Percentiles rank a stretch among this genome's conserved stretches.
Evolutionary conservation across 2,113 vertebrate species (phyloP).

Genomic region (Apteryx owenii): DNA sequence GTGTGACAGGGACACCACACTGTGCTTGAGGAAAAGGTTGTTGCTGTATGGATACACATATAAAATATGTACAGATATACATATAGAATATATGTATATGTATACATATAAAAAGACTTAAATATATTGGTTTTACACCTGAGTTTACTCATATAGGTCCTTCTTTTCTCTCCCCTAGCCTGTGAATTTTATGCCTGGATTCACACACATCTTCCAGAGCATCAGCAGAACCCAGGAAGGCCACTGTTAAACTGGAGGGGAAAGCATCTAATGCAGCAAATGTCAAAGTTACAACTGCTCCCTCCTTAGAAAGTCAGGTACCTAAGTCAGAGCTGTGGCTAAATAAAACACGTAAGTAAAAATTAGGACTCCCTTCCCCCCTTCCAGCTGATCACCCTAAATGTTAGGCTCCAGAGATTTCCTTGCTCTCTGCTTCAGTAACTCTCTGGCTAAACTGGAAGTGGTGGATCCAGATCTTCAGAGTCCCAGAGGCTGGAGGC

Average conservation of each 20-base stretch:
- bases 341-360: neutral
- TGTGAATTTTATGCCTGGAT: rapidly evolving
- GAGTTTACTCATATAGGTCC: neutral
- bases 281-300: neutral
- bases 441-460: neutral
- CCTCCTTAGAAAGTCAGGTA: neutral
- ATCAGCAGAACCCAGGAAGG: neutral
- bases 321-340: neutral
- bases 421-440: neutral
- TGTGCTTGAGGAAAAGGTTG: neutral
- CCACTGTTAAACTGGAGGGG: neutral
- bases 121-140: neutral
- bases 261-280: neutral
- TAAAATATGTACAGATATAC: neutral
- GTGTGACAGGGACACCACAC: neutral
- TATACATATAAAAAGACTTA: neutral
- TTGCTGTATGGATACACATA: neutral
- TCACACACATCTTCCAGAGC: neutral
- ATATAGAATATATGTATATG: neutral
- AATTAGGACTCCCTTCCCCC: neutral
- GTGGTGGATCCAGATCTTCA: neutral
- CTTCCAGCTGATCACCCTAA: neutral
- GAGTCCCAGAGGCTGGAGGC: rapidly evolving
- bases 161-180: neutral
- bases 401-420: neutral